A percentile compares a stretch with the other conserved stretches of the same genome.
Conservation (phyloP, 2,888 invertebrate genomes). For the Drosophila prostipennis region DNA sequence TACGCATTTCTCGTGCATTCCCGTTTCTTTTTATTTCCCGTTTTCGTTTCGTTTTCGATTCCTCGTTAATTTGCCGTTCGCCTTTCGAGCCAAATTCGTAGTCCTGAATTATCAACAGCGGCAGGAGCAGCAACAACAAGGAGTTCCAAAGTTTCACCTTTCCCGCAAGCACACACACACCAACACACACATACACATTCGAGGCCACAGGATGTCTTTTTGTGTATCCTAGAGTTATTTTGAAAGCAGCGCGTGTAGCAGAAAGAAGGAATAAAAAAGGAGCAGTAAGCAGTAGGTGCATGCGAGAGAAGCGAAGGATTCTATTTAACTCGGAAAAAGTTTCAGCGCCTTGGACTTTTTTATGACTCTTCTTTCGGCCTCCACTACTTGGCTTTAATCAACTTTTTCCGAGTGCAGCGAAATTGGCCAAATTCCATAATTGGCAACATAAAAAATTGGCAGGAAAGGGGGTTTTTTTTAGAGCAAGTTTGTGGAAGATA, state of each 20-base stretch:
- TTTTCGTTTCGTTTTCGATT: constrained; percentile 47
- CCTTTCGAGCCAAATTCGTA: constrained; percentile 70
- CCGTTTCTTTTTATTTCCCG: constrained; percentile 44
- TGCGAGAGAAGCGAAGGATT: constrained; percentile 58
- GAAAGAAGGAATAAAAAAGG: constrained; percentile 36
- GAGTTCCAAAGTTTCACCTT: constrained; percentile 71
- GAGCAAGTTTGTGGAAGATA: not conserved
- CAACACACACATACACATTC: constrained; percentile 21
- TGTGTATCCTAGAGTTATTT: constrained; percentile 79
- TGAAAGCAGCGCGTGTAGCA: constrained; percentile 64
- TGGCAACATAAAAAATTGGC: not conserved
- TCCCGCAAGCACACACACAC: constrained; percentile 27
- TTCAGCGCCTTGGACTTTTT: constrained; percentile 32
- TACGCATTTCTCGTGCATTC: constrained; percentile 68
- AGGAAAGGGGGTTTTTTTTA: not conserved
- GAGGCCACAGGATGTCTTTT: constrained; percentile 73
- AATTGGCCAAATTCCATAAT: constrained; percentile 11
- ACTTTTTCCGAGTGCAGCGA: constrained; percentile 19
- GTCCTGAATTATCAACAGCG: constrained; percentile 66
- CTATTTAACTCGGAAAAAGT: constrained; percentile 60
- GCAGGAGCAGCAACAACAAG: constrained; percentile 44
- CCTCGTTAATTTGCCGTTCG: constrained; percentile 71
- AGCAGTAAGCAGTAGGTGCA: constrained; percentile 39
- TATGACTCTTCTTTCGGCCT: constrained; percentile 20
- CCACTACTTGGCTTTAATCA: constrained; percentile 24